Percentiles rank a stretch among this genome's conserved stretches.
Conservation (phyloP, 2,797 vertebrate species). For the Sternotherus odoratus region DNA sequence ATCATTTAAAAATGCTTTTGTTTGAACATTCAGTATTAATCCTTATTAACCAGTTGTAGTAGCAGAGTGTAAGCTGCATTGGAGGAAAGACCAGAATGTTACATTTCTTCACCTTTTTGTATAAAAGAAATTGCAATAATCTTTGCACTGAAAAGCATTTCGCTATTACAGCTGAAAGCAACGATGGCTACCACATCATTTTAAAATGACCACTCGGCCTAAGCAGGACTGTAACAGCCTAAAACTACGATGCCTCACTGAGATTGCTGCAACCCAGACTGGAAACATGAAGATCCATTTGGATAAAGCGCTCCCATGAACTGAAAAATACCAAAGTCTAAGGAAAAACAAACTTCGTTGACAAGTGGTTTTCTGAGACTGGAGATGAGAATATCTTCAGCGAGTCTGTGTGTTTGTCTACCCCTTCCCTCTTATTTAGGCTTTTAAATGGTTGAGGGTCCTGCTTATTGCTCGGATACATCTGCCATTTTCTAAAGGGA, state of each 20-base stretch:
- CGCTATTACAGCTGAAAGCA: conserved; percentile 85
- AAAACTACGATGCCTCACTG: conserved; percentile 57
- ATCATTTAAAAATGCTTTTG: conserved; percentile 5
- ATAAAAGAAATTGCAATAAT: conserved; percentile 33
- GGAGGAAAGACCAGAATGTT: background rate
- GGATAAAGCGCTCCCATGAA: conserved; percentile 54
- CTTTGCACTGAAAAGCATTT: conserved; percentile 39
- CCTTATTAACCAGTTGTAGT: background rate
- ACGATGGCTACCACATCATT: conserved; percentile 86
- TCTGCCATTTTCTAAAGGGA: conserved; percentile 52
- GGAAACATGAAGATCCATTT: conserved; percentile 58
- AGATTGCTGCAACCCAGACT: conserved; percentile 57
- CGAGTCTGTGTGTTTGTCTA: conserved; percentile 22
- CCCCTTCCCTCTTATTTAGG: conserved; percentile 31
- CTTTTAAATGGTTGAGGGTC: conserved; percentile 40
- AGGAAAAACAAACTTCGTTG: conserved; percentile 56
- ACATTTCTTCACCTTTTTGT: background rate
- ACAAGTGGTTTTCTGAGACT: conserved; percentile 17
- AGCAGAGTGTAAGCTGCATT: background rate
- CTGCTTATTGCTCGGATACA: conserved; percentile 54
- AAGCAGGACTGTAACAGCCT: conserved; percentile 49
- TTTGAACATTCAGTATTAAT: background rate
- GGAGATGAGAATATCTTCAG: conserved; percentile 50
- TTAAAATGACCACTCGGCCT: conserved; percentile 82
- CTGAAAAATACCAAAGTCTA: conserved; percentile 38